Evolutionary conservation across 2,113 vertebrate species (phyloP).

Genomic region (Holacanthus passer): DNA sequence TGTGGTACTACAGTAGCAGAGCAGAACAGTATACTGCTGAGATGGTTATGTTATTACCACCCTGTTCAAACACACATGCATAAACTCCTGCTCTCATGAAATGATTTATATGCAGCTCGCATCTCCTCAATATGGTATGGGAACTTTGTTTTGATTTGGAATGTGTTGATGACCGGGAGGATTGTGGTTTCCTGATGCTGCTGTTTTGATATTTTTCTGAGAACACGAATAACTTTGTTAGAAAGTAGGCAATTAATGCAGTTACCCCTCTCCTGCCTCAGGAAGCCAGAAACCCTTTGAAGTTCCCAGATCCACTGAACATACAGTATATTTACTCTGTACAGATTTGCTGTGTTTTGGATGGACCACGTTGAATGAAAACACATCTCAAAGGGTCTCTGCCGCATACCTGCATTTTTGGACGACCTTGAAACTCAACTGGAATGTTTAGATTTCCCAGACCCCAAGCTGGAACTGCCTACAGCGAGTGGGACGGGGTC

Average conservation of each 20-base stretch:
- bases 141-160: constrained; percentile 56
- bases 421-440: constrained; percentile 67
- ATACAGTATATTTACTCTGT: constrained; percentile 78
- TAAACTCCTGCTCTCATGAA: constrained; percentile 21
- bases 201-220: constrained; percentile 60
- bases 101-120: constrained; percentile 39
- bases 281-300: constrained; percentile 76
- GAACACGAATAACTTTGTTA: constrained; percentile 76
- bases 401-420: constrained; percentile 75
- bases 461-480: constrained; percentile 52
- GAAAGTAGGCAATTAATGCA: constrained; percentile 63
- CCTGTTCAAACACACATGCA: constrained; percentile 31
- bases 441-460: constrained; percentile 75
- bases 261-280: constrained; percentile 53
- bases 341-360: constrained; percentile 73
- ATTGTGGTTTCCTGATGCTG: constrained; percentile 65
- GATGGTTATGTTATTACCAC: constrained; percentile 3
- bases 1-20: constrained; percentile 20
- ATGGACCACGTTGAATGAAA: constrained; percentile 67
- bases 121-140: constrained; percentile 32
- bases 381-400: constrained; percentile 73
- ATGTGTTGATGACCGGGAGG: constrained; percentile 47
- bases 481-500: constrained; percentile 49
- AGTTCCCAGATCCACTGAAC: constrained; percentile 62
- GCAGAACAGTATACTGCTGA: constrained; percentile 34